A percentile compares a stretch with the other conserved stretches of the same genome.
These are phyloP conservation scores for Heliothis subflexa DNA, from an alignment of 1,140 invertebrate species.

Conservation along the genomic window DNA sequence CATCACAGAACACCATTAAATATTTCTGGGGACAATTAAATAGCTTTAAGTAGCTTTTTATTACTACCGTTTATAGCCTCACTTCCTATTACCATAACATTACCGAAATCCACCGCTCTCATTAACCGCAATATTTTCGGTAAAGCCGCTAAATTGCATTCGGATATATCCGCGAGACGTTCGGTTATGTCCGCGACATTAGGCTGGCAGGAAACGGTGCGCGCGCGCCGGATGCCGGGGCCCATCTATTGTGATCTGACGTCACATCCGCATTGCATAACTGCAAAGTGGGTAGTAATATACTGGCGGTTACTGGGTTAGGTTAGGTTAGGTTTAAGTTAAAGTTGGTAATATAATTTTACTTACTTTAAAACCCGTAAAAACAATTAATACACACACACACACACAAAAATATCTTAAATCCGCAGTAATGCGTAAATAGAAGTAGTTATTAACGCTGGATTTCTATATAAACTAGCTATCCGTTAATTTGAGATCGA, in stretches of 20 bases:
- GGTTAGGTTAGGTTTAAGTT: not conserved
- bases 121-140: constrained; percentile 66
- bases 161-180: constrained; percentile 64
- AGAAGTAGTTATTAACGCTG: too few relatives aligned
- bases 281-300: constrained; percentile 1
- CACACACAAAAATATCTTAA: too few relatives aligned
- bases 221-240: constrained; percentile 61
- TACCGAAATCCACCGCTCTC: constrained; percentile 55
- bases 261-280: constrained; percentile 58
- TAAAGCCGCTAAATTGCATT: constrained; percentile 61
- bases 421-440: too few relatives aligned
- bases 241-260: constrained; percentile 64
- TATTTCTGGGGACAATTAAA: not conserved
- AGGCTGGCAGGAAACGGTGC: constrained; percentile 58
- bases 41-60: not conserved
- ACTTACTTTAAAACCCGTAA: too few relatives aligned
- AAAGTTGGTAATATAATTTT: not conserved
- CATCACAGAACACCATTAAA: not conserved
- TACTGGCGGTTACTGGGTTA: constrained; percentile 13
- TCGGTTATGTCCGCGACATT: constrained; percentile 59
- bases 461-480: too few relatives aligned
- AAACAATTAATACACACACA: too few relatives aligned
- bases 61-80: not conserved
- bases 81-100: constrained; percentile 25
- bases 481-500: too few relatives aligned